phyloP scores from a whole-genome alignment of 2,888 invertebrate species.

The Rhorus exstirpatorius region DNA sequence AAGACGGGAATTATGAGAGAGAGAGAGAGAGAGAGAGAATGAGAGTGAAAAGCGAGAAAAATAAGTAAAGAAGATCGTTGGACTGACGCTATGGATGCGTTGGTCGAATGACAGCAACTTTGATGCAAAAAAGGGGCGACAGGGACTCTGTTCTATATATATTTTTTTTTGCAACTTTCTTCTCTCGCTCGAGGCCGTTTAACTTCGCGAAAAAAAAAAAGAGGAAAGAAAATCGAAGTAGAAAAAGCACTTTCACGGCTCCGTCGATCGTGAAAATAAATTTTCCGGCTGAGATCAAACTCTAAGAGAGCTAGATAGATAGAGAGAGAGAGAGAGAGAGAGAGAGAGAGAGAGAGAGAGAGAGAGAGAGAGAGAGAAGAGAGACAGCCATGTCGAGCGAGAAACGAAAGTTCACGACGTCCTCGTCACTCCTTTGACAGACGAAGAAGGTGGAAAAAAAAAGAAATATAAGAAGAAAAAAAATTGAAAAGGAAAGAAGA shows the following conservation, averaged over 20 bases:
- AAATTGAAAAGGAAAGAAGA: constrained; percentile 31
- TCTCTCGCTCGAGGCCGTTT: constrained; percentile 73
- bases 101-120: constrained; percentile 84
- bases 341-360: constrained; percentile 36
- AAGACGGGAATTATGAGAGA: constrained; percentile 20
- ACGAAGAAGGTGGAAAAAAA: constrained; percentile 52
- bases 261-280: constrained; percentile 26
- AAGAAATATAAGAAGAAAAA: constrained; percentile 39
- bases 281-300: constrained; percentile 14
- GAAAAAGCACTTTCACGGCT: constrained; percentile 63
- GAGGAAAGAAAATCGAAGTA: neutral
- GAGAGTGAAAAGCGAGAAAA: constrained; percentile 35
- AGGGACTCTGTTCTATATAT: constrained; percentile 77
- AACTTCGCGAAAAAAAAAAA: constrained; percentile 19
- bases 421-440: constrained; percentile 79
- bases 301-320: too few species aligned
- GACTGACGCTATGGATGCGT: constrained; percentile 82
- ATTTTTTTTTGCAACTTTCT: constrained; percentile 72
- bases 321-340: constrained; percentile 23
- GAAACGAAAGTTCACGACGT: constrained; percentile 74
- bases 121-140: constrained; percentile 81
- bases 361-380: constrained; percentile 26
- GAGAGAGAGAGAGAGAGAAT: constrained; percentile 38
- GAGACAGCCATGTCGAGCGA: constrained; percentile 60
- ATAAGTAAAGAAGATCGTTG: constrained; percentile 79